Percentiles rank a stretch among this genome's conserved stretches.
These are phyloP conservation scores for Coracopsis vasa DNA, from an alignment of 2,113 vertebrate species.

Conservation along the genomic window DNA sequence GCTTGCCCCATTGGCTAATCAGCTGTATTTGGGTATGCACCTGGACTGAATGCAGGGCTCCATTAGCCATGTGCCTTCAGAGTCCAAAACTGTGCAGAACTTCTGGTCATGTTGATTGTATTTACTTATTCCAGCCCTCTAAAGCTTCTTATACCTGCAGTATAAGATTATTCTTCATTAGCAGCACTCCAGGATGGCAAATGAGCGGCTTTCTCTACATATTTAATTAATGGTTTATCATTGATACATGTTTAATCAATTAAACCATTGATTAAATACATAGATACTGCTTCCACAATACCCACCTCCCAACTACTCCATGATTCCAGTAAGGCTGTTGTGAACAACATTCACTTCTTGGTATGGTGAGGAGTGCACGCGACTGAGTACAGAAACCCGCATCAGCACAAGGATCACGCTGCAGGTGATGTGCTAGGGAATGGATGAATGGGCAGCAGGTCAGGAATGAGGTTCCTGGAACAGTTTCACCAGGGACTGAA, in stretches of 20 bases:
- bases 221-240: neutral
- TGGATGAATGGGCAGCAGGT: neutral
- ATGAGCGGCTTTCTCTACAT: neutral
- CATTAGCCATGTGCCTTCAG: neutral
- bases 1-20: neutral
- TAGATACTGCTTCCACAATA: neutral
- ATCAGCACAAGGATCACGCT: rapidly evolving
- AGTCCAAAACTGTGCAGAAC: neutral
- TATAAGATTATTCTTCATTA: slow-evolving; percentile 17
- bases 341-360: neutral
- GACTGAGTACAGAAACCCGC: neutral
- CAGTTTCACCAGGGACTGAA: neutral
- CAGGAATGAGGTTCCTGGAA: neutral
- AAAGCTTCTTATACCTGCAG: neutral
- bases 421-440: neutral
- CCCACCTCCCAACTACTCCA: neutral
- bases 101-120: neutral
- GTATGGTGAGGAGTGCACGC: neutral
- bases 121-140: neutral
- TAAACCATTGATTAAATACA: neutral
- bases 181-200: neutral
- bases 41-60: neutral
- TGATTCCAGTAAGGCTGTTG: neutral
- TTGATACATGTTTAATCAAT: neutral
- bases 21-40: neutral